These are phyloP conservation scores for Camponotus fellah DNA, from an alignment of 2,888 invertebrate genomes.

Conservation along the genomic window DNA sequence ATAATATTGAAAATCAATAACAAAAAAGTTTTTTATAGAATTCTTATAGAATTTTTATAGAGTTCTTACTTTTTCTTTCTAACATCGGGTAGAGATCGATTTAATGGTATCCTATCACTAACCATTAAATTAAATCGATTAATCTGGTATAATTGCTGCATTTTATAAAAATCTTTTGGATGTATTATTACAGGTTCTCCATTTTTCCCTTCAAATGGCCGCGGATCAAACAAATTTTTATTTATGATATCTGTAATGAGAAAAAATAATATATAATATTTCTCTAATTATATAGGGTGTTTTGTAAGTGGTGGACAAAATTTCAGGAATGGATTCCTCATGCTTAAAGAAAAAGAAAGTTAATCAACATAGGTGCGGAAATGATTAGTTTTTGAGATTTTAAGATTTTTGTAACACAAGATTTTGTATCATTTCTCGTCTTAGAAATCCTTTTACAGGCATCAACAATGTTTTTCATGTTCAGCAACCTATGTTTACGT, in stretches of 20 bases:
- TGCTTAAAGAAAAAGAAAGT: too few relatives aligned
- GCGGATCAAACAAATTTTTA: conserved; percentile 92
- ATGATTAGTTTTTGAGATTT: too few relatives aligned
- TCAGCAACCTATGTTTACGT: too few relatives aligned
- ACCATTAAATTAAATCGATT: conserved; percentile 96
- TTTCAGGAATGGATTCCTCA: too few relatives aligned
- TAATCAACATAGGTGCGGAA: too few relatives aligned
- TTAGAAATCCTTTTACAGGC: too few relatives aligned
- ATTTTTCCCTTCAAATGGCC: conserved; percentile 91
- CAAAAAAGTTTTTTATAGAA: too few relatives aligned
- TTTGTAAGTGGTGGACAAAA: too few relatives aligned
- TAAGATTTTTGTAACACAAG: too few relatives aligned
- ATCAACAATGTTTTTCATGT: too few relatives aligned
- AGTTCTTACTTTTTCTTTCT: conserved; percentile 91
- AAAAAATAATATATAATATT: conserved; percentile 1
- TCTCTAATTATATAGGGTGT: too few relatives aligned
- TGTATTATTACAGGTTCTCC: conserved; percentile 93
- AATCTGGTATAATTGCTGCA: conserved; percentile 93
- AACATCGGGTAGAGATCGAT: conserved; percentile 94
- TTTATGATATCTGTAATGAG: conserved; percentile 89
- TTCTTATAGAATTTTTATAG: neutral
- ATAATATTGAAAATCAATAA: neutral
- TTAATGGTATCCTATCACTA: conserved; percentile 95
- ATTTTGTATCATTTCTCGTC: too few relatives aligned
- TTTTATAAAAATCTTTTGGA: conserved; percentile 91